phyloP scores from a whole-genome alignment of 2,113 vertebrate species.

The Mustela nigripes region DNA sequence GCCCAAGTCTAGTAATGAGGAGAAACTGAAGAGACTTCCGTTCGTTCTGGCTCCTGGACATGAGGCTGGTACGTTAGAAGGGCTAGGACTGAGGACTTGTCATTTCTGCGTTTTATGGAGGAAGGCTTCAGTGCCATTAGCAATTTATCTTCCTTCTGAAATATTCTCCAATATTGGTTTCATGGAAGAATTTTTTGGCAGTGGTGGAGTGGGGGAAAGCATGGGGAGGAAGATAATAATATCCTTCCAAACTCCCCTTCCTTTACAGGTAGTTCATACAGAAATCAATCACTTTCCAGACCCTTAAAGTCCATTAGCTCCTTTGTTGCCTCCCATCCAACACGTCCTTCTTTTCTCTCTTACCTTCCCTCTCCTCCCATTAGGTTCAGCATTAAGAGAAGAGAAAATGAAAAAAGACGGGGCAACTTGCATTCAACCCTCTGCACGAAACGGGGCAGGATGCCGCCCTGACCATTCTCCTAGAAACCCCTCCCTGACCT shows the following conservation, averaged over 20 bases:
- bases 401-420: conserved; percentile 56
- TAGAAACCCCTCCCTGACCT: conserved; percentile 16
- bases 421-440: conserved; percentile 53
- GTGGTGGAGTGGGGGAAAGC: not conserved
- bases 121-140: not conserved
- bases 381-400: not conserved
- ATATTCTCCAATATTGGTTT: not conserved
- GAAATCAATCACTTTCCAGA: conserved; percentile 51
- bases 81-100: not conserved
- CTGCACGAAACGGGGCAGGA: not conserved
- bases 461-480: not conserved
- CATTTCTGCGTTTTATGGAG: not conserved
- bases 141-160: not conserved
- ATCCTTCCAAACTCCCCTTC: conserved; percentile 31
- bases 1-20: not conserved
- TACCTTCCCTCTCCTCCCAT: not conserved
- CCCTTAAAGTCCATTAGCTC: conserved; percentile 42
- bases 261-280: conserved; percentile 60
- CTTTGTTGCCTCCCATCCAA: not conserved
- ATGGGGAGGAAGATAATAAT: conserved; percentile 9
- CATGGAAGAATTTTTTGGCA: not conserved
- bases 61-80: not conserved
- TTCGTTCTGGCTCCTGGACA: not conserved
- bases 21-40: not conserved
- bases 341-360: not conserved